Conservation (phyloP, 1,140 invertebrate species). For the Eurytemora carolleeae region DNA sequence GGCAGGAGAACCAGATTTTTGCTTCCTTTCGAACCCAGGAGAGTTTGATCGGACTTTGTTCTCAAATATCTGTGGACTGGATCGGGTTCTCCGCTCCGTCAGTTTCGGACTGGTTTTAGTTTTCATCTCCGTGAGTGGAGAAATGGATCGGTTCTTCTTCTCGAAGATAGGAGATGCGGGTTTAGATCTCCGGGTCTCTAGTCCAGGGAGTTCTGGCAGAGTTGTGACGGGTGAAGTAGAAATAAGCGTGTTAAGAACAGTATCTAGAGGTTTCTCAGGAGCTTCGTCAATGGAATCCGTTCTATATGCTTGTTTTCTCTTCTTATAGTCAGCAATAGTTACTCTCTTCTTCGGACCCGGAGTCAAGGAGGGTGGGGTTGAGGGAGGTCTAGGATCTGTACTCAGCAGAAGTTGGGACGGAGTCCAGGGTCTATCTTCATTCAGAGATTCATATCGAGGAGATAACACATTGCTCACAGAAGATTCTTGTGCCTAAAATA, state of each 20-base stretch:
- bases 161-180: conserved; percentile 10
- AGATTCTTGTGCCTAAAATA: no score
- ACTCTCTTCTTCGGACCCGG: conserved; percentile 2
- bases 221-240: background rate
- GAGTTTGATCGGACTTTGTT: no score
- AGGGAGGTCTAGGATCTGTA: background rate
- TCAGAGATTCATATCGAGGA: background rate
- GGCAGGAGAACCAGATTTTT: no score
- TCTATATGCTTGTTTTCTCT: background rate
- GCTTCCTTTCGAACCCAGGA: no score
- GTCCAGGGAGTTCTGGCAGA: background rate
- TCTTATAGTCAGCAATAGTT: conserved; percentile 12
- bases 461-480: background rate
- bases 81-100: no score
- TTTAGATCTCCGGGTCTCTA: background rate
- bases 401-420: background rate
- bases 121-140: no score
- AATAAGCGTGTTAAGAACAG: no score
- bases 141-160: no score
- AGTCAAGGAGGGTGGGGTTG: background rate
- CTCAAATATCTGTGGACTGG: no score
- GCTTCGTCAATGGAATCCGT: no score
- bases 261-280: no score
- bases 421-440: background rate
- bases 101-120: no score